Conservation (phyloP, 1,140 invertebrate species). For the Plutomurus gul region DNA sequence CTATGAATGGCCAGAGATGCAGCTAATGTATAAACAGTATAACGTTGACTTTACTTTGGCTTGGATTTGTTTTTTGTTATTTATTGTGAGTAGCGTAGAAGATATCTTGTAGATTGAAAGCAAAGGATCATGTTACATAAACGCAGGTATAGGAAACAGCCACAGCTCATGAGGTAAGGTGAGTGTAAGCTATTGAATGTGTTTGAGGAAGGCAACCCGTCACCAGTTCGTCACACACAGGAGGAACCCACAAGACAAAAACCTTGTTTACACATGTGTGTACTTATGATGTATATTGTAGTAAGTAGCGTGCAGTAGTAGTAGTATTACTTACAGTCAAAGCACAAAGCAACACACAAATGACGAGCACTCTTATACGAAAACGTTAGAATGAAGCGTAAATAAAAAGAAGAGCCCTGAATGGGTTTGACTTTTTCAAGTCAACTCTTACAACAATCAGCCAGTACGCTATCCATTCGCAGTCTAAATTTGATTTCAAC, state of each 20-base stretch:
- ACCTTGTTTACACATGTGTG: constrained; percentile 34
- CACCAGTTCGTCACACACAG: constrained; percentile 32
- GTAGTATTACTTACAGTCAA: background rate
- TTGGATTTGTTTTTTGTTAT: background rate
- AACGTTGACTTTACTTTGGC: background rate
- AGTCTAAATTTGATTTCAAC: too few species aligned
- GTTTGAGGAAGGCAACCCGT: constrained; percentile 22
- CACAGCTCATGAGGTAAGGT: background rate
- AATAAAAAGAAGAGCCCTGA: too few species aligned
- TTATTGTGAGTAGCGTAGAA: background rate
- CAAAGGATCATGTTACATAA: constrained; percentile 6
- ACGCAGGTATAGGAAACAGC: background rate
- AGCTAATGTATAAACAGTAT: background rate
- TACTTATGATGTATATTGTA: too few species aligned
- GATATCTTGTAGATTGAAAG: background rate
- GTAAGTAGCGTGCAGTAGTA: background rate
- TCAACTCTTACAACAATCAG: too few species aligned
- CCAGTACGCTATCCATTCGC: too few species aligned
- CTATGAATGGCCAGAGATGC: background rate
- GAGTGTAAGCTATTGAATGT: background rate
- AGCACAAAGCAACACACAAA: background rate
- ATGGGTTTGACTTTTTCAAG: too few species aligned
- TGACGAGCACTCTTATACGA: too few species aligned
- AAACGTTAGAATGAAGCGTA: too few species aligned
- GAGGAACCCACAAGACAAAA: constrained; percentile 35